phyloP scores from a whole-genome alignment of 1,140 invertebrate species.

The Neotoxoptera formosana region DNA sequence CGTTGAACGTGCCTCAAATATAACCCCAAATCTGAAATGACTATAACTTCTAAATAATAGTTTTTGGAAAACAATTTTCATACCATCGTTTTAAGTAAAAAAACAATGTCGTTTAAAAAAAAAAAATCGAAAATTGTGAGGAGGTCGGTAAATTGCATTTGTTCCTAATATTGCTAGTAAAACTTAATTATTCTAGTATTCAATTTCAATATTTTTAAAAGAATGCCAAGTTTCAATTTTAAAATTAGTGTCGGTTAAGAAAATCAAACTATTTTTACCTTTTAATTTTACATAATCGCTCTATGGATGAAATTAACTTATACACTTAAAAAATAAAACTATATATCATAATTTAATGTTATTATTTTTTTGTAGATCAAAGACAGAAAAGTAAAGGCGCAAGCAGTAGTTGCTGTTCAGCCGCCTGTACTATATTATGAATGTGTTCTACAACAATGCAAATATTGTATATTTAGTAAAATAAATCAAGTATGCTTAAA shows the following conservation, averaged over 20 bases:
- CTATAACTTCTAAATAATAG: no score
- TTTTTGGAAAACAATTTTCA: no score
- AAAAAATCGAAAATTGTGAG: no score
- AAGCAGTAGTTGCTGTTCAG: conserved; percentile 89
- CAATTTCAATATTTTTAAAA: not conserved
- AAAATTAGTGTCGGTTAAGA: not conserved
- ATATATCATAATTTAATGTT: not conserved
- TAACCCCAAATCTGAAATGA: no score
- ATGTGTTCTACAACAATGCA: conserved; percentile 44
- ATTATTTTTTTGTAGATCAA: conserved; percentile 78
- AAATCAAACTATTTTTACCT: not conserved
- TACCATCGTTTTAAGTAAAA: no score
- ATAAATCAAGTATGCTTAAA: conserved; percentile 44
- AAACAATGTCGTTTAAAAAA: no score
- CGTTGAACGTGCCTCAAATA: no score
- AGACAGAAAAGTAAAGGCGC: conserved; percentile 93
- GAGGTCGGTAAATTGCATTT: no score
- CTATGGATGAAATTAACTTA: not conserved
- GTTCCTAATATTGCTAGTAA: not conserved
- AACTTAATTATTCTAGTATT: not conserved
- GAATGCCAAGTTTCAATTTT: not conserved
- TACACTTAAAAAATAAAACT: not conserved
- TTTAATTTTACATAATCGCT: not conserved
- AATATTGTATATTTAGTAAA: conserved; percentile 42
- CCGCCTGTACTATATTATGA: conserved; percentile 88